Evolutionary conservation across 2,113 vertebrate genomes (phyloP).

Genomic region (Gambusia holbrooki): DNA sequence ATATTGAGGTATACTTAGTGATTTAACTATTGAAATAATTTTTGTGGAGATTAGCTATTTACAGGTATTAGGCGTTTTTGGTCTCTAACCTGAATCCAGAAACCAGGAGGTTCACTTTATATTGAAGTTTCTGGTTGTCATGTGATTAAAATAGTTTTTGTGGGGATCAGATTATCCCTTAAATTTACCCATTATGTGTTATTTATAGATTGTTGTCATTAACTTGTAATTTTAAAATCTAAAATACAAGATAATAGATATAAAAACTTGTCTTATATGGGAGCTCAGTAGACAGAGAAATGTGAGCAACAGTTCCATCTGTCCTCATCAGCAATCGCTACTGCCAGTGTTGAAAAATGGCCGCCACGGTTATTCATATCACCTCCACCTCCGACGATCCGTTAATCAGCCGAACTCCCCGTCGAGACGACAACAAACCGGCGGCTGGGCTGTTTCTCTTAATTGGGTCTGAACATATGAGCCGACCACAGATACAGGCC

Average conservation of each 20-base stretch:
- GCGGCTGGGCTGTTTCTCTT: constrained; percentile 22
- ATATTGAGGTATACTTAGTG: too few species aligned
- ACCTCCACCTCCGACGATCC: constrained; percentile 9
- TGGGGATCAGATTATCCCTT: neutral
- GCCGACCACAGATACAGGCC: constrained; percentile 49
- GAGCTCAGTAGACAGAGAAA: neutral
- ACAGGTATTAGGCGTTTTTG: too few species aligned
- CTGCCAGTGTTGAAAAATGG: constrained; percentile 6
- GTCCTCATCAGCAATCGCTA: neutral
- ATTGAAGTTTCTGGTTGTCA: neutral
- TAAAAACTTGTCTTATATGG: neutral
- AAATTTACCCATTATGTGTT: neutral
- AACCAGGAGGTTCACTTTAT: too few species aligned
- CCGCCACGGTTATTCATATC: constrained; percentile 15
- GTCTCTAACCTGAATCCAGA: too few species aligned
- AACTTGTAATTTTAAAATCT: neutral
- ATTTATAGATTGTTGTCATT: neutral
- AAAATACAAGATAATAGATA: too few species aligned
- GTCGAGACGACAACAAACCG: neutral
- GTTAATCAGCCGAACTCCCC: constrained; percentile 15
- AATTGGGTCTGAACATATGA: constrained; percentile 57
- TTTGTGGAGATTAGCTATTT: too few species aligned
- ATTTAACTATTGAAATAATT: too few species aligned
- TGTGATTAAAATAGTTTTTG: neutral
- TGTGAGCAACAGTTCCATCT: neutral